Evolutionary conservation across 2,888 invertebrate species (phyloP).

Genomic region (Caenorhabditis sp.): DNA sequence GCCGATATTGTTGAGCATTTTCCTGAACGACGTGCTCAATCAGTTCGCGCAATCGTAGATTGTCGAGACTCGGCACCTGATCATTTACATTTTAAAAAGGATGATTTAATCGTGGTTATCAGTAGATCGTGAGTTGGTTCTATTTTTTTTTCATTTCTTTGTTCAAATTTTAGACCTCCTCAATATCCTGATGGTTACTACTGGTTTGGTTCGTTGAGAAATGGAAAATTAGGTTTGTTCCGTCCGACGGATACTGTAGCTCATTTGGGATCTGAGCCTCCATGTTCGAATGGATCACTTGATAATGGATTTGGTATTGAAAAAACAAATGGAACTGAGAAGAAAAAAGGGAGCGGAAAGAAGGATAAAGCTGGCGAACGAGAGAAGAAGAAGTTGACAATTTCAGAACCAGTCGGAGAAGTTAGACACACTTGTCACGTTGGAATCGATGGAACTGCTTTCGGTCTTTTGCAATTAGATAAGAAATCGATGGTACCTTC

Average conservation of each 20-base stretch:
- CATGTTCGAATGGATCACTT: constrained; percentile 21
- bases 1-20: constrained; percentile 77
- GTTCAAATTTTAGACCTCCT: constrained; percentile 45
- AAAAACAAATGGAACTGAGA: constrained; percentile 13
- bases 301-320: constrained; percentile 24
- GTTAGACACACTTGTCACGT: constrained; percentile 95
- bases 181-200: constrained; percentile 72
- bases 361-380: constrained; percentile 43
- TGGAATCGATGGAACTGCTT: constrained; percentile 93
- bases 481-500: constrained; percentile 58
- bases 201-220: constrained; percentile 90
- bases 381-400: constrained; percentile 76
- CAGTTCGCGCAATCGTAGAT: constrained; percentile 84
- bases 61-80: constrained; percentile 77
- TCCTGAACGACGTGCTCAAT: constrained; percentile 78
- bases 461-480: constrained; percentile 82
- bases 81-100: constrained; percentile 83
- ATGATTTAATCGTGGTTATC: constrained; percentile 90
- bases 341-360: constrained; percentile 40
- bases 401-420: constrained; percentile 94
- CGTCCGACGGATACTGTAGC: constrained; percentile 52
- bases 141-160: background rate
- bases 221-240: constrained; percentile 75
- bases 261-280: constrained; percentile 43
- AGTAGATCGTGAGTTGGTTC: constrained; percentile 78